Percentiles rank a stretch among this genome's conserved stretches.
phyloP scores from a whole-genome alignment of 92 coral and sea anemone species.

The Epizoanthus scotinus region DNA sequence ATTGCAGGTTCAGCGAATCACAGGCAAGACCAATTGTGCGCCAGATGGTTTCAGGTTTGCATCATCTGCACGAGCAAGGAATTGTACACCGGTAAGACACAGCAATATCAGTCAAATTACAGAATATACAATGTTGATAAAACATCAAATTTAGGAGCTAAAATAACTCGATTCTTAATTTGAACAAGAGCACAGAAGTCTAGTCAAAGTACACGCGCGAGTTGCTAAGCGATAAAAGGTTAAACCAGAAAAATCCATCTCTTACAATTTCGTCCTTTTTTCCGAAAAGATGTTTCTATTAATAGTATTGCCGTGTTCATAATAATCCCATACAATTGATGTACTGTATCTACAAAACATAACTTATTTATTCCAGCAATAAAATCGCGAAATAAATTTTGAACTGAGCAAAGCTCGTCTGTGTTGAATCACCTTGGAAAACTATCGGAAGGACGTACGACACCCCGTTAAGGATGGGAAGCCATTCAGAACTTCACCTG shows the following conservation, averaged over 20 bases:
- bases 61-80: slow-evolving; percentile 86
- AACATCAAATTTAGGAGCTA: not conserved
- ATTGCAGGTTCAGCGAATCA: slow-evolving; percentile 81
- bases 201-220: not conserved
- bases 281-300: not conserved
- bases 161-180: not conserved
- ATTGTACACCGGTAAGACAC: slow-evolving; percentile 92
- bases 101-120: not conserved
- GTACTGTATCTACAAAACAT: slow-evolving; percentile 8
- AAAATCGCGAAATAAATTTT: not conserved
- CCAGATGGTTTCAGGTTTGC: slow-evolving; percentile 90
- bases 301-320: no score
- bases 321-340: not conserved
- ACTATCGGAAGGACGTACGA: not conserved
- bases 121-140: not conserved
- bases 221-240: slow-evolving; percentile 1
- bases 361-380: not conserved
- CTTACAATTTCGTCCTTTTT: not conserved
- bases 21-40: slow-evolving; percentile 89
- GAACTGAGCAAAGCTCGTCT: not conserved
- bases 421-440: not conserved
- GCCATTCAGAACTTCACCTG: slow-evolving; percentile 6
- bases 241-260: slow-evolving; percentile 5
- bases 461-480: slow-evolving; percentile 2
- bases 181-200: no score